Conservation (phyloP, 2,113 vertebrate species). For the Thunnus maccoyii region DNA sequence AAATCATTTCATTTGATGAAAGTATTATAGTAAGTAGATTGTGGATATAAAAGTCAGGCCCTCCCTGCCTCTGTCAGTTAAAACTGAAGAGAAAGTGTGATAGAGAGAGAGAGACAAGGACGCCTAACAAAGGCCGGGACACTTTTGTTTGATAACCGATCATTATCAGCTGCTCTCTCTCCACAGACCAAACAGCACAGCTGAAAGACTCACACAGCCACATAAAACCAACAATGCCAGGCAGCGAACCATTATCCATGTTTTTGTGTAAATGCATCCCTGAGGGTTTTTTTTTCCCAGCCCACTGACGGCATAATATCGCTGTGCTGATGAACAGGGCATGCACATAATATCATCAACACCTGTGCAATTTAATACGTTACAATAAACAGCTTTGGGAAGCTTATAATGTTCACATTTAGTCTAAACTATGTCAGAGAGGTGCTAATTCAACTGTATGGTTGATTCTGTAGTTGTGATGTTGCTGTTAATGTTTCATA, state of each 20-base stretch:
- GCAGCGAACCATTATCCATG: conserved; percentile 36
- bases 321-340: not conserved
- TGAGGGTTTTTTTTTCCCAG: conserved; percentile 13
- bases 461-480: not conserved
- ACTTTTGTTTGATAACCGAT: conserved; percentile 53
- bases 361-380: conserved; percentile 17
- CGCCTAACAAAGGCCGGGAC: conserved; percentile 29
- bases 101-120: conserved; percentile 1
- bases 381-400: conserved; percentile 2
- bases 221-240: conserved; percentile 36
- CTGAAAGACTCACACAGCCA: conserved; percentile 37
- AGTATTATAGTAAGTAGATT: not conserved
- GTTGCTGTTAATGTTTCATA: not conserved
- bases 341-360: not conserved
- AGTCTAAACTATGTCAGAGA: conserved; percentile 11
- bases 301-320: conserved; percentile 9
- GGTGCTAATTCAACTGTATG: not conserved
- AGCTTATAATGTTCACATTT: conserved; percentile 13
- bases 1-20: not conserved
- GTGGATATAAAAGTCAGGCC: not conserved
- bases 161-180: conserved; percentile 59
- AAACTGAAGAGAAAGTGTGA: not conserved
- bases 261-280: conserved; percentile 36
- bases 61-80: not conserved
- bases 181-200: conserved; percentile 37